Base-by-base conservation (phyloP, 2,888 invertebrate species). In the Lathronympha strigana region DNA sequence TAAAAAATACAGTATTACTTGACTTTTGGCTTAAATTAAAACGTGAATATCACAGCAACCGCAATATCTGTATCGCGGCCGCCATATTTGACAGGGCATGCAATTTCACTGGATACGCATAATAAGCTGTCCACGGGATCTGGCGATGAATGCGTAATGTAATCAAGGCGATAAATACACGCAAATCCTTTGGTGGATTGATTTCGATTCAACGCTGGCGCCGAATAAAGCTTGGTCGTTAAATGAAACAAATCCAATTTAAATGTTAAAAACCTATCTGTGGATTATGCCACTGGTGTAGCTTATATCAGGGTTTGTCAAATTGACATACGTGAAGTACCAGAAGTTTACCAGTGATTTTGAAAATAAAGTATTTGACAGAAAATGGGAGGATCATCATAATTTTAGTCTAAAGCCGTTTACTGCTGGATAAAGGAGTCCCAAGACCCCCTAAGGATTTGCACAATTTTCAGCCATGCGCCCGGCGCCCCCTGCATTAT, bases 121-220 rank as follows among this genome's bases (percentile, higher is more conserved):
- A 84, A 83, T 85, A 82, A 79, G 80, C 80, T 83, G 81, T 85
- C 84, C 83, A 81, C 84, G 80, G 82, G 84, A 87, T 86, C 84
- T 82, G 78, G 80, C 83, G 82, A 84, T 89, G 88, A 90, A 89
- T 88, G 79, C 82, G 82, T 88, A 88, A 89, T 88, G 87, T 83
- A 88, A 89, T 90, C 83, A 87, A 78, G 69, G 73, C 78, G 78
- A 80, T 80, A 73, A 68, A 73, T 71, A 71, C 69, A 68, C 67
- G 67, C 71, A 66, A 61, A 61, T 54, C 43, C 66, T 17, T 31
- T 38, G 17, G 23, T 28, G 38, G 45, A 61, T 66, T 66, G 60
- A 66, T 66, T 54, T 40, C 40, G 36, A 28, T 33, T 19, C 28
- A 17, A 15, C 31, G 55, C 9, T 45, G 15, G n/a, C 23, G 25